Conservation (phyloP, 2,797 vertebrate genomes). For the Capromys pilorides region DNA sequence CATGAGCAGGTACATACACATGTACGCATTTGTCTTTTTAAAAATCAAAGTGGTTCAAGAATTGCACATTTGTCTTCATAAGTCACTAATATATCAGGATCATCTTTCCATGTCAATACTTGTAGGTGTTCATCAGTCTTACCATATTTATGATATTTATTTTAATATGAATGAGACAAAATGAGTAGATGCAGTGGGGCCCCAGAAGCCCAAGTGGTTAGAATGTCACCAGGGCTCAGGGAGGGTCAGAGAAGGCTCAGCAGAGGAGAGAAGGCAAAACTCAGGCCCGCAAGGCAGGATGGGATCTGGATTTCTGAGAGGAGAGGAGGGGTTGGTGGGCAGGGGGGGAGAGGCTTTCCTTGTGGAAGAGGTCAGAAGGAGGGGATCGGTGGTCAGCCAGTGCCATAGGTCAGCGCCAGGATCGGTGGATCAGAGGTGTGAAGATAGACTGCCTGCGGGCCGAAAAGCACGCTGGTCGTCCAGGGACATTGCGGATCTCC, state of each 20-base stretch:
- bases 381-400: too few species aligned
- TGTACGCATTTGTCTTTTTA: background rate
- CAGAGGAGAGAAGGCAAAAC: background rate
- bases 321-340: rapidly evolving
- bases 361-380: rapidly evolving
- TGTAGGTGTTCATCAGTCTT: background rate
- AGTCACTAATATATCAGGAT: background rate
- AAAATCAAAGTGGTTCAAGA: background rate
- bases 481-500: background rate
- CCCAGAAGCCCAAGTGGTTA: background rate
- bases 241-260: background rate
- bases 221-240: background rate
- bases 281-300: background rate
- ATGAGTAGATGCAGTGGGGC: too few species aligned
- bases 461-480: too few species aligned
- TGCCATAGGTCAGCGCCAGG: background rate
- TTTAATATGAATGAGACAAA: background rate
- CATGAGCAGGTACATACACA: background rate
- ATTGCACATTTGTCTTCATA: background rate
- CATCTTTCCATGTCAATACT: background rate
- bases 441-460: rapidly evolving
- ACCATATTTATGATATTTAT: background rate
- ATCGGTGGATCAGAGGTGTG: rapidly evolving
- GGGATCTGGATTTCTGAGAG: background rate
- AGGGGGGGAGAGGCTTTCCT: background rate